phyloP scores from a whole-genome alignment of 1,140 invertebrate species.

The Hypsibius dujardini region DNA sequence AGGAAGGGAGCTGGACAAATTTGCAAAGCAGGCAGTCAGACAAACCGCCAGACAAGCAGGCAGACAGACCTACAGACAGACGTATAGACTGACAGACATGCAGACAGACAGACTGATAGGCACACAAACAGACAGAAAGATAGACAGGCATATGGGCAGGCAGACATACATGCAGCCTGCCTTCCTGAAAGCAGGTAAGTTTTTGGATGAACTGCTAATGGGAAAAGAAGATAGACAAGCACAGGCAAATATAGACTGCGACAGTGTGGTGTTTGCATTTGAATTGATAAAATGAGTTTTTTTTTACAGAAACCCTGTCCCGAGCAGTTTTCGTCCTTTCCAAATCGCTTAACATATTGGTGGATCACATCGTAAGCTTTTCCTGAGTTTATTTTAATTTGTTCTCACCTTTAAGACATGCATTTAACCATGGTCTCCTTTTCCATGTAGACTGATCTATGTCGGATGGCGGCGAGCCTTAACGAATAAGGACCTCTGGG shows the following conservation, averaged over 20 bases:
- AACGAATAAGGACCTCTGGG: constrained; percentile 20
- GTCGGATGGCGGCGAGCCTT: constrained; percentile 20
- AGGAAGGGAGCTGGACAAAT: too few relatives aligned
- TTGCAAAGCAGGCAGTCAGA: too few relatives aligned
- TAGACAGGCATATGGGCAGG: neutral
- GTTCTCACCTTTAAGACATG: neutral
- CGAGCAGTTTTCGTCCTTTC: neutral
- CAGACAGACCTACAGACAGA: too few relatives aligned
- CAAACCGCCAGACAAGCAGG: too few relatives aligned
- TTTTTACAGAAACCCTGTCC: constrained; percentile 11
- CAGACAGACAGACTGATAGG: too few relatives aligned
- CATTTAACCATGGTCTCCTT: neutral
- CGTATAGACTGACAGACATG: too few relatives aligned
- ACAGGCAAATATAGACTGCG: neutral
- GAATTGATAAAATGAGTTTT: neutral
- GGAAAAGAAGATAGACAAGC: too few relatives aligned
- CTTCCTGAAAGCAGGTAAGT: neutral
- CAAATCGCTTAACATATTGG: neutral
- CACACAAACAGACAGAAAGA: too few relatives aligned
- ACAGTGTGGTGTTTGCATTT: neutral
- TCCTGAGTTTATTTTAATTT: neutral
- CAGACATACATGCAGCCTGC: neutral
- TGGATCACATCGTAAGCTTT: neutral
- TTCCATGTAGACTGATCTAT: neutral
- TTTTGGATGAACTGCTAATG: constrained; percentile 8